Percentiles rank a stretch among this genome's conserved stretches.
Evolutionary conservation across 1,140 invertebrate genomes (phyloP).

Genomic region (Mizuhopecten yessoensis): DNA sequence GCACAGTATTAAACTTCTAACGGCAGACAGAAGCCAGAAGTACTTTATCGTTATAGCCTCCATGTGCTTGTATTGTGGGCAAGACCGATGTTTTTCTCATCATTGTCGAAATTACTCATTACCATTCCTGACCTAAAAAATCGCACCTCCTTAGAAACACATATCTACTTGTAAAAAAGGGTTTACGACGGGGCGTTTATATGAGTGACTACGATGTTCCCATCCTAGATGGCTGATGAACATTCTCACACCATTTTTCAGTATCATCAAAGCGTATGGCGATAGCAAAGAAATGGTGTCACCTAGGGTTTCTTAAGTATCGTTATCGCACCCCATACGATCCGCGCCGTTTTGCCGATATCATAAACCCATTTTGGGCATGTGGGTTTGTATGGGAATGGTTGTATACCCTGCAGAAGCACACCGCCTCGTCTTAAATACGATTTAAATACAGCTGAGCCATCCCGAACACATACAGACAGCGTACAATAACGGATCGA

Average conservation of each 20-base stretch:
- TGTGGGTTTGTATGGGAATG: background rate
- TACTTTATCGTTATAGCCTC: constrained; percentile 15
- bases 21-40: background rate
- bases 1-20: constrained; percentile 27
- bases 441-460: constrained; percentile 8
- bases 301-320: constrained; percentile 3
- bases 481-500: background rate
- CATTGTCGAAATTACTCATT: constrained; percentile 34
- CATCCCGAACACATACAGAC: background rate
- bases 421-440: background rate
- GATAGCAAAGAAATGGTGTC: constrained; percentile 12
- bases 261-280: background rate
- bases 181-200: background rate
- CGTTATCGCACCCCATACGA: constrained; percentile 2
- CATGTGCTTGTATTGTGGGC: constrained; percentile 37
- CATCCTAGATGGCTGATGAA: constrained; percentile 2
- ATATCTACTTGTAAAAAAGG: background rate
- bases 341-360: background rate
- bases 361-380: background rate
- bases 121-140: background rate
- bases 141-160: background rate
- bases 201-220: background rate
- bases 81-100: constrained; percentile 27
- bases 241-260: constrained; percentile 1
- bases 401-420: background rate